Base-by-base conservation (phyloP, 2,797 vertebrate genomes). In the Macropodus opercularis region DNA sequence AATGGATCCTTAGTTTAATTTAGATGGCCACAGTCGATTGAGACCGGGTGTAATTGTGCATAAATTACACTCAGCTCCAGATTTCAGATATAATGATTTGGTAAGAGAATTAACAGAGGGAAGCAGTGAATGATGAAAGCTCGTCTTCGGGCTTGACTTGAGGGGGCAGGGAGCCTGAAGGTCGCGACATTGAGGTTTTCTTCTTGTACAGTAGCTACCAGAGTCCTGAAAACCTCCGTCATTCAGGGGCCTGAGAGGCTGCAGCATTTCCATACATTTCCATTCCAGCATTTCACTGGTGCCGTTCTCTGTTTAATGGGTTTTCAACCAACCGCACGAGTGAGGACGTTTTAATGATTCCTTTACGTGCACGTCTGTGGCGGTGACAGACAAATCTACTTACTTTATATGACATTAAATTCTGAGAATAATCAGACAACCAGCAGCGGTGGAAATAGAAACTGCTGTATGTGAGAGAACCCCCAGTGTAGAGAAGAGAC, bases 211-310 rank as follows among this genome's bases (percentile, higher is more conserved):
- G n/a, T n/a, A 58, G 69, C 56, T 32, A 52, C 54, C 22, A 24
- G 44, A 27, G 14, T 22, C 13, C 42, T 51, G 51, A 70, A 72
- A 68, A 72, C 18, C 46, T 57, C 57, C 55, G 34, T 72, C 27
- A 15, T 55, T 66, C 72, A 39, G 24, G 21, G 48, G 50, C 66
- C 58, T 49, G 48, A 54, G 5, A 54, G 5, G 9, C 46, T 40
- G 29, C 12, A 43, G 67, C 53, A 88, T 91, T 89, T 87, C 64
- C 84, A 90, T 85, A 74, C 50, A 90, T 91, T 90, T 86, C 73
- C 82, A 92, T 90, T 64, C 42, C 44, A 42, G 68, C 69, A 69
- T 75, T 81, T 76, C 58, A 60, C 38, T 64, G 8, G n/a, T 56
- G 57, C 61, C 56, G 48, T 75, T 63, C 62, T 64, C 39, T 65